Evolutionary conservation across 2,113 vertebrate genomes (phyloP).

Genomic region (Gorsachius goisagi): DNA sequence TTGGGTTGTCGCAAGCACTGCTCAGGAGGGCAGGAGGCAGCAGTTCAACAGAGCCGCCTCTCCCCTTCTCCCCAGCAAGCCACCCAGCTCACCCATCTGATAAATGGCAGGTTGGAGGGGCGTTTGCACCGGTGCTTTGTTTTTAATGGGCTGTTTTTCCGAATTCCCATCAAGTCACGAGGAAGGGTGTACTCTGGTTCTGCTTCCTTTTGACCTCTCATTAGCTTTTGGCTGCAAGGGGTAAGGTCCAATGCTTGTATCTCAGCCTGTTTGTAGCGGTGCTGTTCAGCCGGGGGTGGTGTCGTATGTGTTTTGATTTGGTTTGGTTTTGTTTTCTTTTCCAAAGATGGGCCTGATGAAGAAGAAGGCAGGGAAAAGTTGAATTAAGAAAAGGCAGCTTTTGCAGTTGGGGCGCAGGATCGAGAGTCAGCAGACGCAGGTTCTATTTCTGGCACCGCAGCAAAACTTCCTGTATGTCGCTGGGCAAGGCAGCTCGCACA

Average conservation of each 20-base stretch:
- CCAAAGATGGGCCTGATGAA: neutral
- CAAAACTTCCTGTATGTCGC: slow-evolving; percentile 9
- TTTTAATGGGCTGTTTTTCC: neutral
- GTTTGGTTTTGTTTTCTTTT: neutral
- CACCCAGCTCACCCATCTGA: neutral
- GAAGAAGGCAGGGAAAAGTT: slow-evolving; percentile 4
- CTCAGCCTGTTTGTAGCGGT: neutral
- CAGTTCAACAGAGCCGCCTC: neutral
- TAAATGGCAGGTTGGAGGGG: neutral
- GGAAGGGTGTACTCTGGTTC: slow-evolving; percentile 7
- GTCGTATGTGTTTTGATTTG: neutral
- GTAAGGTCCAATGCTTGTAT: neutral
- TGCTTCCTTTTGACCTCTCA: slow-evolving; percentile 3
- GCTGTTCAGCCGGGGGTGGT: accelerated
- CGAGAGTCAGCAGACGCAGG: slow-evolving; percentile 6
- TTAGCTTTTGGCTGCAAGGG: neutral
- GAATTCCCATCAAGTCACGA: neutral
- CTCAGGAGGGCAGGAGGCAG: accelerated
- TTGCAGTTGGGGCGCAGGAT: neutral
- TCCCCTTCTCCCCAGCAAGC: neutral
- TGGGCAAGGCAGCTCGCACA: neutral
- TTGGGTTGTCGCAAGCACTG: accelerated
- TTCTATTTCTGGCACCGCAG: slow-evolving; percentile 46
- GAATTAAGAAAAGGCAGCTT: neutral
- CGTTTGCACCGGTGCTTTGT: neutral